These are phyloP conservation scores for Neopelma chrysocephalum DNA, from an alignment of 2,797 vertebrate species.

Conservation along the genomic window DNA sequence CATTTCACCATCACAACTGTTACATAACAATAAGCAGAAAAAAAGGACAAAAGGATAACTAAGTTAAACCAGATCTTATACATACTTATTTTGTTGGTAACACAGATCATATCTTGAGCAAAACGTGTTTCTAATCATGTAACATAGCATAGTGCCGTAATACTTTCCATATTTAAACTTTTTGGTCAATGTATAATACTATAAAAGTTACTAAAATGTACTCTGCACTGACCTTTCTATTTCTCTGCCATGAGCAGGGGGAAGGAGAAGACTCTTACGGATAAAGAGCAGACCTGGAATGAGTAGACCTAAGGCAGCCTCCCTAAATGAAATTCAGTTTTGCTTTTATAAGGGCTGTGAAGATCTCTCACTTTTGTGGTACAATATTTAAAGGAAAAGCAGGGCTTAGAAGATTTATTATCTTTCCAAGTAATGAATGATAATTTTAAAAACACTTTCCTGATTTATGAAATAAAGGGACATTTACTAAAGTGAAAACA, in stretches of 20 bases:
- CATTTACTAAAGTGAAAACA: background rate
- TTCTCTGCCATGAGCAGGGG: background rate
- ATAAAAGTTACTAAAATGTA: background rate
- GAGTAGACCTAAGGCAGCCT: background rate
- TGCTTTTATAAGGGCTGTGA: background rate
- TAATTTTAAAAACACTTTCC: background rate
- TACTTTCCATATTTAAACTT: conserved; percentile 77
- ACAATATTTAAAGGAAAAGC: background rate
- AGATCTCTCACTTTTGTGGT: background rate
- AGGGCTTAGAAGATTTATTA: background rate
- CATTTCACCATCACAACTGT: conserved; percentile 74
- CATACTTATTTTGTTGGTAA: conserved; percentile 75
- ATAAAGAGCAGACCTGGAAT: background rate
- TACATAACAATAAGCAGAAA: conserved; percentile 77
- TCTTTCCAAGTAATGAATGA: background rate
- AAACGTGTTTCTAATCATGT: conserved; percentile 78
- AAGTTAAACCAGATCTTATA: conserved; percentile 74
- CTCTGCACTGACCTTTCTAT: background rate
- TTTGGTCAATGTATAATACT: conserved; percentile 12
- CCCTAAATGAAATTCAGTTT: background rate
- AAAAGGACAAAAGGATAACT: conserved; percentile 74
- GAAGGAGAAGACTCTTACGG: background rate
- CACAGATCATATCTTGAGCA: conserved; percentile 72
- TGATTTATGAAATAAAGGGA: background rate
- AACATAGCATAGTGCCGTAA: conserved; percentile 69